phyloP scores from a whole-genome alignment of 2,113 vertebrate species.

The Stigmatopora nigra region DNA sequence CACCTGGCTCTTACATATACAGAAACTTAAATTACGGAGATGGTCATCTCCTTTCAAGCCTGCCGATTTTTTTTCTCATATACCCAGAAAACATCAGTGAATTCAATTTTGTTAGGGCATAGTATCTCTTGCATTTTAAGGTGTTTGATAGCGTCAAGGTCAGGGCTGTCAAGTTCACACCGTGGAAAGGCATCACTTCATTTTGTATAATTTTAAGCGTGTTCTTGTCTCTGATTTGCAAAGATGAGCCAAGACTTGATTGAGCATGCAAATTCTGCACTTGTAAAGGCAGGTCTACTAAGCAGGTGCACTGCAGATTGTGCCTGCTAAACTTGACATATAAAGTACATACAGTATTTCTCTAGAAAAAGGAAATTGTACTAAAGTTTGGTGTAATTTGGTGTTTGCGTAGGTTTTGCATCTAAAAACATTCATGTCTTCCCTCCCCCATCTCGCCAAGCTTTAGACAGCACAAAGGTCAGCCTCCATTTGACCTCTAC shows the following conservation, averaged over 20 bases:
- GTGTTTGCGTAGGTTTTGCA: slow-evolving; percentile 13
- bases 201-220: too few relatives aligned
- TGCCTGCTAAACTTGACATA: too few relatives aligned
- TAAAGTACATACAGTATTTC: too few relatives aligned
- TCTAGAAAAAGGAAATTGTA: too few relatives aligned
- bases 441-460: slow-evolving; percentile 37
- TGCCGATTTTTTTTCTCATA: background rate
- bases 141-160: background rate
- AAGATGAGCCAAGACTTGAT: too few relatives aligned
- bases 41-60: background rate
- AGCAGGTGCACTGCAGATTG: too few relatives aligned
- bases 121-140: background rate
- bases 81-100: background rate
- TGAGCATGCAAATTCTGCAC: too few relatives aligned
- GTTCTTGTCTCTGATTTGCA: too few relatives aligned
- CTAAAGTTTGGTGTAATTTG: background rate
- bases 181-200: too few relatives aligned
- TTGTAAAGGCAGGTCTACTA: too few relatives aligned
- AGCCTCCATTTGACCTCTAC: slow-evolving; percentile 64
- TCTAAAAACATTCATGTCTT: slow-evolving; percentile 23
- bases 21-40: background rate
- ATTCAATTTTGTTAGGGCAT: background rate
- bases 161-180: background rate
- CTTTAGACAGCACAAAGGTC: slow-evolving; percentile 60
- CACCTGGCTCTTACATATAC: background rate